Conservation (phyloP, 2,797 vertebrate species). For the Loriculus beryllinus region DNA sequence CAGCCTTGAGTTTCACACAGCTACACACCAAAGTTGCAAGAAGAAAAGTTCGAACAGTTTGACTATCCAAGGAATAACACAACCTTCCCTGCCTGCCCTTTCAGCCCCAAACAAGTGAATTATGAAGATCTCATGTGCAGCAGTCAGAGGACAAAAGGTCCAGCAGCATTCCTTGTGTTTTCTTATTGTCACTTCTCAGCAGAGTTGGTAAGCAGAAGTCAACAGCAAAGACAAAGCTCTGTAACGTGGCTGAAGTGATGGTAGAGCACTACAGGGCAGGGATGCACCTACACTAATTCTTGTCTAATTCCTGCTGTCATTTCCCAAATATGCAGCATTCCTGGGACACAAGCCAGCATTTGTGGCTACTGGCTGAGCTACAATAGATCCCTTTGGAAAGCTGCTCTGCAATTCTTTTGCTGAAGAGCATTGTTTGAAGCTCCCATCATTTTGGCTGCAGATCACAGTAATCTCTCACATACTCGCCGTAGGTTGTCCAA, state of each 20-base stretch:
- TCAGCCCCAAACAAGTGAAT: background rate
- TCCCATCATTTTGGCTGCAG: background rate
- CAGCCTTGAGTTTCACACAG: background rate
- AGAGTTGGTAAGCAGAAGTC: background rate
- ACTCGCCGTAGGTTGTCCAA: rapidly evolving
- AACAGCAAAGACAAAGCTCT: background rate
- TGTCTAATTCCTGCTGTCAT: background rate
- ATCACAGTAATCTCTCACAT: background rate
- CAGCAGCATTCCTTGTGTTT: background rate
- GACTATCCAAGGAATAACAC: background rate
- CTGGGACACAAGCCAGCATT: background rate
- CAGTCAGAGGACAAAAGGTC: background rate
- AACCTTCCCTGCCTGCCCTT: background rate
- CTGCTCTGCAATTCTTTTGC: background rate
- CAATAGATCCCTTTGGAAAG: background rate
- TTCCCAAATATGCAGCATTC: background rate
- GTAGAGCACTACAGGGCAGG: rapidly evolving
- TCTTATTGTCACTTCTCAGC: background rate
- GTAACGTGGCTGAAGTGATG: background rate
- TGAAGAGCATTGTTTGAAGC: background rate
- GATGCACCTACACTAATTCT: background rate
- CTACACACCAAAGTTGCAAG: background rate
- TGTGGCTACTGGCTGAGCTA: background rate
- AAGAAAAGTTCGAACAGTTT: background rate
- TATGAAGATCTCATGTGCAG: rapidly evolving